phyloP scores from a whole-genome alignment of 2,797 vertebrate genomes.

The Anguilla pacifica region DNA sequence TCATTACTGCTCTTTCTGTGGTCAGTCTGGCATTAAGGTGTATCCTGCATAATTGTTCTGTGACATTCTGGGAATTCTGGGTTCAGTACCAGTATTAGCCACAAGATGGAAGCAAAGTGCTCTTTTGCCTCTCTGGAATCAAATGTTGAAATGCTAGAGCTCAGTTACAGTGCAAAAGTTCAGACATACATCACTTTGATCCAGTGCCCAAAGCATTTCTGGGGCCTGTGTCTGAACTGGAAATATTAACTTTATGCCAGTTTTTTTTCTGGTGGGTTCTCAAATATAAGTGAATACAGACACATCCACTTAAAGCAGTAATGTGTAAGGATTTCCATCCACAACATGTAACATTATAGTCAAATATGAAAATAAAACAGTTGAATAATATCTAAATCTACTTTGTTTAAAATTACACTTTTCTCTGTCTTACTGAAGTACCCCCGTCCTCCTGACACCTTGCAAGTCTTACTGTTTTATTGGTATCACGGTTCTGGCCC shows the following conservation, averaged over 20 bases:
- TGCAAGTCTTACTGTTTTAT: not conserved
- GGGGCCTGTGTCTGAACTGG: not conserved
- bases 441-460: not conserved
- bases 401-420: not conserved
- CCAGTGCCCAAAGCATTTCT: not conserved
- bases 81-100: constrained; percentile 47
- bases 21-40: not conserved
- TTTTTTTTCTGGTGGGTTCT: not conserved
- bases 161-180: not conserved
- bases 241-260: not conserved
- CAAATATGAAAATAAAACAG: not conserved
- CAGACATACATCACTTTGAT: not conserved
- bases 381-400: not conserved
- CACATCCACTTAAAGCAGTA: not conserved
- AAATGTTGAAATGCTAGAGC: constrained; percentile 5
- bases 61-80: not conserved
- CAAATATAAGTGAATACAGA: not conserved
- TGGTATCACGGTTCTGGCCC: not conserved
- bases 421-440: not conserved
- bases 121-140: not conserved
- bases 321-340: not conserved
- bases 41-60: no score
- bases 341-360: not conserved
- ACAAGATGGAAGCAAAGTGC: constrained; percentile 64
- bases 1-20: not conserved